A percentile compares a stretch with the other conserved stretches of the same genome.
Evolutionary conservation across 2,888 invertebrate genomes (phyloP).

Genomic region (Periphyllus acericola): DNA sequence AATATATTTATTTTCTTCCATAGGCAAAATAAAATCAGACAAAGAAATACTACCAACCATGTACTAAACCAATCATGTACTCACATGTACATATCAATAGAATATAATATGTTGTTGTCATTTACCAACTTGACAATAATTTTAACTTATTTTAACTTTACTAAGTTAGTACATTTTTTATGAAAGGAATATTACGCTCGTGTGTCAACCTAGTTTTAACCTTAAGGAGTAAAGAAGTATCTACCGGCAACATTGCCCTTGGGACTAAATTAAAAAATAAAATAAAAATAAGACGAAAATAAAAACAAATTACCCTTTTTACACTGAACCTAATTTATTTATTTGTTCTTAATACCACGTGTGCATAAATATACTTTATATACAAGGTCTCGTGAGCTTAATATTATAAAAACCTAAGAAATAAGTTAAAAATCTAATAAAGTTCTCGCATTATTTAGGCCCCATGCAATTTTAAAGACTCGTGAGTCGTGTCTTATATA

Average conservation of each 20-base stretch:
- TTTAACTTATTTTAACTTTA: not conserved
- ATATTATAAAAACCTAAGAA: not conserved
- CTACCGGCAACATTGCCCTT: not conserved
- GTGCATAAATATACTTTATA: not conserved
- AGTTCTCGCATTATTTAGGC: no score
- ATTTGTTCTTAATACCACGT: not conserved
- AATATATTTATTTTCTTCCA: not conserved
- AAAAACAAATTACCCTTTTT: conserved; percentile 40
- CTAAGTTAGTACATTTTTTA: not conserved
- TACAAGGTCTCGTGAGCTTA: not conserved
- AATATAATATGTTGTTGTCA: not conserved
- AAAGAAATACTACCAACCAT: not conserved
- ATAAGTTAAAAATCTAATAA: no score
- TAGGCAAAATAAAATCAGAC: not conserved
- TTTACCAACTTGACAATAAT: not conserved
- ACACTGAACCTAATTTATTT: not conserved
- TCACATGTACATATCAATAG: not conserved
- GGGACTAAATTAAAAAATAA: conserved; percentile 33
- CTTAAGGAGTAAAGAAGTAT: conserved; percentile 3
- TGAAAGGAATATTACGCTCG: not conserved
- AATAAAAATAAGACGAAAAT: conserved; percentile 12
- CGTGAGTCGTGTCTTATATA: not conserved
- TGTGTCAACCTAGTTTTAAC: not conserved
- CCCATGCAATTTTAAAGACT: no score
- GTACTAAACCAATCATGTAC: no score